Evolutionary conservation across 2,797 vertebrate species (phyloP).

Genomic region (Spondyliosoma cantharus): DNA sequence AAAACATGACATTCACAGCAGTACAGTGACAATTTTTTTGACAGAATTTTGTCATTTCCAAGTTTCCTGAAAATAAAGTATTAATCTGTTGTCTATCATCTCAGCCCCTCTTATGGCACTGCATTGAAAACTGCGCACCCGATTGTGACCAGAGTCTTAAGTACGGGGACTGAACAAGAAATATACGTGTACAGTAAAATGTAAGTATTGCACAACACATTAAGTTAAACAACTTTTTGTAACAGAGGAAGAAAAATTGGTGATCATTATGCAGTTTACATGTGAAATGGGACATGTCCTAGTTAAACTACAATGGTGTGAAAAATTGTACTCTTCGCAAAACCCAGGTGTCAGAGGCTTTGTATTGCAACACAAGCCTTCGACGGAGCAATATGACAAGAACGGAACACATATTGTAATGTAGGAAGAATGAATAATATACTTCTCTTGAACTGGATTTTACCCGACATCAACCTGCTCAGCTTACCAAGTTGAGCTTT

Average conservation of each 20-base stretch:
- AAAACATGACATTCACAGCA: neutral
- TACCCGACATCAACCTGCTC: neutral
- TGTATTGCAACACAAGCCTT: neutral
- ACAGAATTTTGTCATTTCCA: neutral
- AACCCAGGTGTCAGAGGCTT: constrained; percentile 4
- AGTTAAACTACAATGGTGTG: constrained; percentile 10
- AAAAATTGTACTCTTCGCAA: constrained; percentile 1
- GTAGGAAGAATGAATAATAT: neutral
- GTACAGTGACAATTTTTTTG: neutral
- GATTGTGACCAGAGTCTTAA: neutral
- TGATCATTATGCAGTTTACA: constrained; percentile 7
- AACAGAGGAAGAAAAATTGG: constrained; percentile 29
- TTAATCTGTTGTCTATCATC: neutral
- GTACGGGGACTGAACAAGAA: neutral
- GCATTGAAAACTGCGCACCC: neutral
- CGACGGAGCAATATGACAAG: neutral
- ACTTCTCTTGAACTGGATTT: neutral
- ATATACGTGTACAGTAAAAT: constrained; percentile 20
- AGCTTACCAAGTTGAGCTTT: constrained; percentile 4
- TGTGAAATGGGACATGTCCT: constrained; percentile 2
- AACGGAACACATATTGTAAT: neutral
- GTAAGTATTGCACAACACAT: constrained; percentile 45
- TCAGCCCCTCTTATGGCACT: neutral
- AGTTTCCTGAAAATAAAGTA: neutral
- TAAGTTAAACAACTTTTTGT: constrained; percentile 26